Evolutionary conservation across 2,888 invertebrate genomes (phyloP).

Genomic region (Apamea anceps): DNA sequence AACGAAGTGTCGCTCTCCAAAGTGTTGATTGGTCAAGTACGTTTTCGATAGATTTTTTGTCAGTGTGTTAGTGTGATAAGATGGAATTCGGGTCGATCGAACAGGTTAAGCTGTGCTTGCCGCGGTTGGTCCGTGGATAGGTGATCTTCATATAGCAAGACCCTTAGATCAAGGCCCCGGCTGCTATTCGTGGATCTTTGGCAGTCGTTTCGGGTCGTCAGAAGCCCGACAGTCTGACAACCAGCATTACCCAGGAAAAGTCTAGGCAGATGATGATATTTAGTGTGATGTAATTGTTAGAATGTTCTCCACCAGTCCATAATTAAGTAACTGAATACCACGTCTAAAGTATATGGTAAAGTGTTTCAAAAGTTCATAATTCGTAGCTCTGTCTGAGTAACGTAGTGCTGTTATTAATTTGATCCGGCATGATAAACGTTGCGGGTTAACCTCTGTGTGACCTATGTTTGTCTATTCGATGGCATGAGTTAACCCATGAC

Average conservation of each 20-base stretch:
- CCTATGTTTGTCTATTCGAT: background rate
- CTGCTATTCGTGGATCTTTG: no score
- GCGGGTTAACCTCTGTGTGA: background rate
- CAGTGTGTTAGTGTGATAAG: background rate
- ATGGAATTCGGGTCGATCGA: no score
- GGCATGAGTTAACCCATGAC: constrained; percentile 5
- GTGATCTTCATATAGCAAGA: no score
- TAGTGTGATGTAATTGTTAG: background rate
- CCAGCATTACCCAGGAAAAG: no score
- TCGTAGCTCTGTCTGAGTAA: background rate
- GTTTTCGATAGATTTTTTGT: constrained; percentile 6
- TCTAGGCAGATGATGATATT: no score
- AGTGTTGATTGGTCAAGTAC: constrained; percentile 16
- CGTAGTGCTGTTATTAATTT: background rate
- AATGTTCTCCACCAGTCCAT: background rate
- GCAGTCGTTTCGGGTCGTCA: no score
- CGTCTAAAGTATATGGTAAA: background rate
- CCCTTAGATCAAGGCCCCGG: no score
- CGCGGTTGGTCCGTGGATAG: no score
- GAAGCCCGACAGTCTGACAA: no score
- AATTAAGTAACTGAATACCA: constrained; percentile 16
- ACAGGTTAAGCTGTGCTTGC: no score
- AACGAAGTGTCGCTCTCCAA: constrained; percentile 42
- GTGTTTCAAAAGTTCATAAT: background rate
- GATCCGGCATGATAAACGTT: background rate